Conservation (phyloP, 2,113 vertebrate species). For the Glaucidium brasilianum region DNA sequence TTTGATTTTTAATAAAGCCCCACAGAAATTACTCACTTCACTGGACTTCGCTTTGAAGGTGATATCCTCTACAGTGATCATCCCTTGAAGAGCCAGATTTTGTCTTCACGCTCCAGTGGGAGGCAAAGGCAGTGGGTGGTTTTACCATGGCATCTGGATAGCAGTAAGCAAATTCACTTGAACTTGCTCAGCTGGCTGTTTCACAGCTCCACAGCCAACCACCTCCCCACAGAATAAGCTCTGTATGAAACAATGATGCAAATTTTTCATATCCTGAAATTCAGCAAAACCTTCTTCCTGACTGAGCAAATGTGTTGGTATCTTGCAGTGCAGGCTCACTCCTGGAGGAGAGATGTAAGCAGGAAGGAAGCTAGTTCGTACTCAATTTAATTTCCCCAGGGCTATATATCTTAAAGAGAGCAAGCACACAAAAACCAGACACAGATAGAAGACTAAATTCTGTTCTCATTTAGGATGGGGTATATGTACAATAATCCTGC, state of each 20-base stretch:
- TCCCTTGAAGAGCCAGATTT: not conserved
- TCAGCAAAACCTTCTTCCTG: constrained; percentile 18
- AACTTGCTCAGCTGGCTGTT: not conserved
- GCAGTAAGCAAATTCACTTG: not conserved
- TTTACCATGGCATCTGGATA: not conserved
- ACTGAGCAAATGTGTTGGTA: not conserved
- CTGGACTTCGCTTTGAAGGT: not conserved
- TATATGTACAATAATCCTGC: not conserved
- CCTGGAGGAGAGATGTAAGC: not conserved
- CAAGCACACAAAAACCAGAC: not conserved
- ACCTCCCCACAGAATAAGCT: not conserved
- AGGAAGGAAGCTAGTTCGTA: not conserved
- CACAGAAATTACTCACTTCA: not conserved
- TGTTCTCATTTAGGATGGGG: not conserved
- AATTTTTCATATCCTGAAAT: not conserved
- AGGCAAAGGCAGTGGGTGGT: not conserved
- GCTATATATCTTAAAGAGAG: not conserved
- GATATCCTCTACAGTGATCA: not conserved
- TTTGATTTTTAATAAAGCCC: not conserved
- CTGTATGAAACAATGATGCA: not conserved
- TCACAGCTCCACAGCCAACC: not conserved
- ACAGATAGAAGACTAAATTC: not conserved
- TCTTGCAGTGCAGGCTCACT: not conserved
- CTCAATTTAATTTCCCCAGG: not conserved
- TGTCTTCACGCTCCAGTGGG: fast-evolving